A percentile compares a stretch with the other conserved stretches of the same genome.
These are phyloP conservation scores for Xylocopa sonorina DNA, from an alignment of 1,140 invertebrate species.

Conservation along the genomic window DNA sequence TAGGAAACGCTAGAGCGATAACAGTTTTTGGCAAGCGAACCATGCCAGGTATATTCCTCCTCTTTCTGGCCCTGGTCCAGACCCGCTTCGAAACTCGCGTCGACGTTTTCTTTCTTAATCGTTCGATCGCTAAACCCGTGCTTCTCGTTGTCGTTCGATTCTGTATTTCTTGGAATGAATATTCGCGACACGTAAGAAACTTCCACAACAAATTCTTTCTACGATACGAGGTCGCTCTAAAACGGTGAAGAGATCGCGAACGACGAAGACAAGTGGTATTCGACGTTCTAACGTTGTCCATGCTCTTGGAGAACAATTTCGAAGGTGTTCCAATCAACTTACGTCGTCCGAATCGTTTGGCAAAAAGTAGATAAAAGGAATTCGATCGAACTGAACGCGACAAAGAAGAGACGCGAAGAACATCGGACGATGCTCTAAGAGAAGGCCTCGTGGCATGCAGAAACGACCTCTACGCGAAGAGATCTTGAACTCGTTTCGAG, in stretches of 20 bases:
- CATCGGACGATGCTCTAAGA: background rate
- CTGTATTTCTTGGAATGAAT: no score
- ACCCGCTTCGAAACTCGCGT: conserved; percentile 19
- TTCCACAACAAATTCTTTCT: no score
- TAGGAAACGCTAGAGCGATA: conserved; percentile 11
- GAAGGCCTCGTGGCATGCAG: conserved; percentile 4
- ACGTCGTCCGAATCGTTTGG: background rate
- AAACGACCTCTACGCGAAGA: conserved; percentile 47
- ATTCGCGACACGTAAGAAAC: no score
- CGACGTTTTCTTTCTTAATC: conserved; percentile 38
- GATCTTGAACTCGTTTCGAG: conserved; percentile 59
- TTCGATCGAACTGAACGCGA: background rate
- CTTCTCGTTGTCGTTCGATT: background rate
- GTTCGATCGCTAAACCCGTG: conserved; percentile 7
- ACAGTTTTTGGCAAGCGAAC: conserved; percentile 33
- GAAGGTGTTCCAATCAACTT: background rate
- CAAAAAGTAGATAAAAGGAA: background rate
- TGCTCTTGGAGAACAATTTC: background rate
- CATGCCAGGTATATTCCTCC: conserved; percentile 13
- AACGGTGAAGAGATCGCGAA: no score
- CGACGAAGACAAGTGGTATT: no score
- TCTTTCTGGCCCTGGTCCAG: conserved; percentile 30
- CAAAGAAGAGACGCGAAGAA: background rate
- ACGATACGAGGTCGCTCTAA: no score
- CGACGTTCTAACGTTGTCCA: background rate